These are phyloP conservation scores for Rachycentron canadum DNA, from an alignment of 2,797 vertebrate genomes.

Conservation along the genomic window DNA sequence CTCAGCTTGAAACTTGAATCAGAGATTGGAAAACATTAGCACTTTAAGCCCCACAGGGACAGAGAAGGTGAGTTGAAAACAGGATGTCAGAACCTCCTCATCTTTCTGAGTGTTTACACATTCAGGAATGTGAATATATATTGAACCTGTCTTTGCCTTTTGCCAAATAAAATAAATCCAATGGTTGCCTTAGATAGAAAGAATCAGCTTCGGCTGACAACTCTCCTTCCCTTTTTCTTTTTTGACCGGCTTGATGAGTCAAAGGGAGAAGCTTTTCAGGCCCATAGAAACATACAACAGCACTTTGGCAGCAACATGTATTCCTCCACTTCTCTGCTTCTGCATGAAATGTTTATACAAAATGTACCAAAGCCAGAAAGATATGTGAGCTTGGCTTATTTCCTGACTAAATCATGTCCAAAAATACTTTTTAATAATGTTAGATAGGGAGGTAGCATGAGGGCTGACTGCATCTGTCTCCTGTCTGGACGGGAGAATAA, in stretches of 20 bases:
- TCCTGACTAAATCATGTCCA: constrained; percentile 11
- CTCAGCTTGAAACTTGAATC: constrained; percentile 33
- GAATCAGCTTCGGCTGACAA: constrained; percentile 47
- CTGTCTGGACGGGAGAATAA: constrained; percentile 48
- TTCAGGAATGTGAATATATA: constrained; percentile 35
- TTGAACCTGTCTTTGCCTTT: constrained; percentile 38
- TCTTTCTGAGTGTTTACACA: constrained; percentile 53
- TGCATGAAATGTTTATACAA: constrained; percentile 34
- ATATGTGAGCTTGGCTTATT: constrained; percentile 15
- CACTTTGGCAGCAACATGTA: constrained; percentile 33
- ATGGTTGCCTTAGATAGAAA: constrained; percentile 38
- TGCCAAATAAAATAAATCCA: constrained; percentile 52
- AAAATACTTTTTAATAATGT: constrained; percentile 42
- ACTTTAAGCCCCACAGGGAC: constrained; percentile 19
- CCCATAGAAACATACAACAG: constrained; percentile 23
- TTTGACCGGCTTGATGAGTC: constrained; percentile 1
- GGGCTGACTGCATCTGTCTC: constrained; percentile 46
- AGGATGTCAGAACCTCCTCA: constrained; percentile 39
- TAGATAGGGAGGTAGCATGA: constrained; percentile 40
- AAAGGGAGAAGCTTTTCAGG: constrained; percentile 10
- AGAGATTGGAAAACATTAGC: constrained; percentile 33
- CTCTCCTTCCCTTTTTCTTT: constrained; percentile 10
- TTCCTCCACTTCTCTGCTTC: constrained; percentile 24
- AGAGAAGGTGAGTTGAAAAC: constrained; percentile 40
- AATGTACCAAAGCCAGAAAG: constrained; percentile 1